Base-by-base conservation (phyloP, 2,797 vertebrate species). In the Ispidina lecontei region DNA sequence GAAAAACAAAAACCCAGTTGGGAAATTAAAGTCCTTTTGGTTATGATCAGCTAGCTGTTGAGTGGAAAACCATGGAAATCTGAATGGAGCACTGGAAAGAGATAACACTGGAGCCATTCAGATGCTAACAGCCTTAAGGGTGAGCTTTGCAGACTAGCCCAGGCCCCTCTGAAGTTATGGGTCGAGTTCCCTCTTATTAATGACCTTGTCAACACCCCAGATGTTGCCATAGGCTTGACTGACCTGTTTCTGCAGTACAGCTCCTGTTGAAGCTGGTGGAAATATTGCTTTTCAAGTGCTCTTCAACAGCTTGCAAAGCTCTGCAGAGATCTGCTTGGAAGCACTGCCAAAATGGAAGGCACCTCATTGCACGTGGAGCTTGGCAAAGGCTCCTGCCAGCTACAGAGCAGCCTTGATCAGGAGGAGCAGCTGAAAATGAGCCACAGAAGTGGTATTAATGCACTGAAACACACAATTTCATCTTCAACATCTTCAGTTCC, bases 1-100 rank as follows among this genome's bases (percentile, higher is more conserved):
- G 73, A 69, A 75, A 78, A 84, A 90, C 43, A 88, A 88, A 85
- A 92, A 64, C 65, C n/a, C 49, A 76, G 37, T 49, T 91, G 79
- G 76, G 74, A 97, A 96, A 91, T 93, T 62, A 77, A 92, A 94
- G 72, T 33, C 41, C 54, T 73, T 23, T 44, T 68, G 68, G 72
- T 90, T 95, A 82, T n/a, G 75, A 94, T 77, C 68, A 77, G 51
- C 69, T 85, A 63, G 52, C 76, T 89, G 49, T 63, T 91, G 85
- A 85, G 73, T 71, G 82, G 84, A 93, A 96, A 96, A 67, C 84
- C 67, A 79, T 77, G 73, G 79, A 96, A 93, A 28, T 10, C 49
- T 72, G 54, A 73, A 44, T 9, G 26, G 52, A 91, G 46, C 35
- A 33, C 33, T 84, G 82, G 78, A 64, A 94, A 84, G 78, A 95